Percentiles rank a stretch among this genome's conserved stretches.
These are phyloP conservation scores for Chloroceryle amazona DNA, from an alignment of 2,797 vertebrate genomes.

Conservation along the genomic window DNA sequence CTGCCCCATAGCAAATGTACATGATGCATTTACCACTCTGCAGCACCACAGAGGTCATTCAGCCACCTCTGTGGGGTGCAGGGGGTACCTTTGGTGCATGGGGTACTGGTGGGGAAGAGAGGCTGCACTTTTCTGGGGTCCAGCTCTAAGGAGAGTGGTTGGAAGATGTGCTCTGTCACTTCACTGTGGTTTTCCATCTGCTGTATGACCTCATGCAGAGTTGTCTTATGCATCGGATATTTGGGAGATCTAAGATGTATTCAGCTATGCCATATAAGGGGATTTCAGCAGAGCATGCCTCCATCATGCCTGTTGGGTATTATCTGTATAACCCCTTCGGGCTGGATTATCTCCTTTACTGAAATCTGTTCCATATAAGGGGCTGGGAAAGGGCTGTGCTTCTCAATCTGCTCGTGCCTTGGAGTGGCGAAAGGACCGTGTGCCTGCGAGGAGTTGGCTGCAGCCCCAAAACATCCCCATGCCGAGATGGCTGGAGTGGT, in stretches of 20 bases:
- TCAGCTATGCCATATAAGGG: slow-evolving; percentile 43
- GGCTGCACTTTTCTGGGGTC: background rate
- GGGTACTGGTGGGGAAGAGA: fast-evolving
- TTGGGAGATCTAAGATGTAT: slow-evolving; percentile 1
- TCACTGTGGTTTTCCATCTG: background rate
- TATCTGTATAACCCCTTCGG: slow-evolving; percentile 50
- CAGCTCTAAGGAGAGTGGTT: background rate
- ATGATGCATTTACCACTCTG: fast-evolving
- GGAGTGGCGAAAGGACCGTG: slow-evolving; percentile 46
- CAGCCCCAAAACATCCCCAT: slow-evolving; percentile 21
- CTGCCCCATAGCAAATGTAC: fast-evolving
- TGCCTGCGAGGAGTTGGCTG: slow-evolving; percentile 33
- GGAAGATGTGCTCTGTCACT: background rate
- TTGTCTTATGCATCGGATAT: background rate
- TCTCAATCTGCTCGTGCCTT: slow-evolving; percentile 50
- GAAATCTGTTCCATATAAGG: slow-evolving; percentile 72
- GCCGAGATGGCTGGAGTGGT: background rate
- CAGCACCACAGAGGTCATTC: background rate
- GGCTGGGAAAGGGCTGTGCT: slow-evolving; percentile 48
- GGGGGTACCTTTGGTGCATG: fast-evolving
- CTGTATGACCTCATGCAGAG: background rate
- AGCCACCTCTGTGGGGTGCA: fast-evolving
- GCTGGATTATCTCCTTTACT: slow-evolving; percentile 64
- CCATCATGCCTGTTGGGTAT: slow-evolving; percentile 34
- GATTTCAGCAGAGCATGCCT: slow-evolving; percentile 31